A percentile compares a stretch with the other conserved stretches of the same genome.
Evolutionary conservation across 37 sponge, comb jelly and placozoan genomes (phyloP).

Genomic region (Hormiphora californensis): DNA sequence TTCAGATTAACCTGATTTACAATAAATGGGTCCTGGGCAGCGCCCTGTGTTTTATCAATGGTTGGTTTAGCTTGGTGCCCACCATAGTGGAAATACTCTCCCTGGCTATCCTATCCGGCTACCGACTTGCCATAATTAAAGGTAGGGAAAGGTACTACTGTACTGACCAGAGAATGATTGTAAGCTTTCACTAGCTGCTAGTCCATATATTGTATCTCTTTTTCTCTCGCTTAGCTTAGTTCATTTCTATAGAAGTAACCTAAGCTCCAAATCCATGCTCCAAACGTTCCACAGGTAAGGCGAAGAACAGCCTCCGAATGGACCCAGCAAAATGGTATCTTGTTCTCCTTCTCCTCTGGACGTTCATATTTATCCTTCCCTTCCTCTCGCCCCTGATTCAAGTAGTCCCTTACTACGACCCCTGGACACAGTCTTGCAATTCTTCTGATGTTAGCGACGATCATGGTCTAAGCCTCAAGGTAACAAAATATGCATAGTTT

Average conservation of each 20-base stretch:
- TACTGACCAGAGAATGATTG: too few relatives aligned
- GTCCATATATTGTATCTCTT: too few relatives aligned
- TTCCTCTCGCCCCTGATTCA: slow-evolving; percentile 5
- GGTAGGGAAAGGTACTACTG: too few relatives aligned
- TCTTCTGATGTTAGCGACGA: slow-evolving; percentile 19
- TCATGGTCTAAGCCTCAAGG: too few relatives aligned
- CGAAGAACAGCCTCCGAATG: too few relatives aligned
- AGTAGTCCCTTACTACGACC: slow-evolving; percentile 27
- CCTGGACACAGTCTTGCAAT: slow-evolving; percentile 39
- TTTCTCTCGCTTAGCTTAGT: too few relatives aligned
- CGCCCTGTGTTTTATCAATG: slow-evolving; percentile 47
- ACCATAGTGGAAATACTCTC: slow-evolving; percentile 24
- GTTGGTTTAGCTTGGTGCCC: slow-evolving; percentile 36
- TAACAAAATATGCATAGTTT: too few relatives aligned
- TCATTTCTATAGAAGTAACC: too few relatives aligned
- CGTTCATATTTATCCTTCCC: not conserved
- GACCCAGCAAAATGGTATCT: too few relatives aligned
- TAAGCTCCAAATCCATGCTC: too few relatives aligned
- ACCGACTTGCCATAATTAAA: slow-evolving; percentile 29
- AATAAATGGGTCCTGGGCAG: not conserved
- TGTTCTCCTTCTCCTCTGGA: not conserved
- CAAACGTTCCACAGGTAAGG: too few relatives aligned
- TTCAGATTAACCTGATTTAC: slow-evolving; percentile 39
- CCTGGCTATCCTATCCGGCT: slow-evolving; percentile 17
- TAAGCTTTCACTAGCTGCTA: too few relatives aligned